These are phyloP conservation scores for Pterocles burchelli DNA, from an alignment of 2,113 vertebrate genomes.

Conservation along the genomic window DNA sequence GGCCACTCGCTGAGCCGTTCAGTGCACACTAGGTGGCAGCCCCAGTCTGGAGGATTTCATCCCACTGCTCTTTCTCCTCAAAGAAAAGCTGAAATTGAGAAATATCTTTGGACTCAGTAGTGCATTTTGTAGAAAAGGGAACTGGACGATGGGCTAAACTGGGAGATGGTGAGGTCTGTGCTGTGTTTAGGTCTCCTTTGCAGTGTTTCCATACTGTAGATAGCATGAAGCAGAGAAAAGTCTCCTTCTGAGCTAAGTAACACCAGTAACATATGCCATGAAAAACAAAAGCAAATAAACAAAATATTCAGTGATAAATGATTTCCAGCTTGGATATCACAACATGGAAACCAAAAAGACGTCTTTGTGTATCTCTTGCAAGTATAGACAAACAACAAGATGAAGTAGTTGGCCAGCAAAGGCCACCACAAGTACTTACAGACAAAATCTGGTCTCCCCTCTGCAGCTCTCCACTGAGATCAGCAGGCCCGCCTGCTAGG, in stretches of 20 bases:
- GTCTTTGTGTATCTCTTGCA: background rate
- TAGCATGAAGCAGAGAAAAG: background rate
- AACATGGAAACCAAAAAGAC: accelerated
- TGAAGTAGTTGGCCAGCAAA: background rate
- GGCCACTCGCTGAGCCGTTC: background rate
- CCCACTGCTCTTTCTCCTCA: background rate
- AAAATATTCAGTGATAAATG: background rate
- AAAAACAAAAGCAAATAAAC: background rate
- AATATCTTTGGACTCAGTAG: background rate
- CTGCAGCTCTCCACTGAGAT: conserved; percentile 93
- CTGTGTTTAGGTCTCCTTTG: background rate
- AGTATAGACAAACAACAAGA: background rate
- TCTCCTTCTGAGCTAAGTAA: background rate
- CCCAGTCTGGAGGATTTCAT: background rate
- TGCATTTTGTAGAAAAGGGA: background rate
- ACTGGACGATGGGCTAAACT: background rate
- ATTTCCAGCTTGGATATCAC: background rate
- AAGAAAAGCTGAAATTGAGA: background rate
- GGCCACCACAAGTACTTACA: conserved; percentile 76
- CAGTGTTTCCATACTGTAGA: accelerated
- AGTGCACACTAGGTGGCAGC: conserved; percentile 67
- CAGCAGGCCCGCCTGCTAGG: conserved; percentile 93
- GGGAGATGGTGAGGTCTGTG: background rate
- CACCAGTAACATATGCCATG: background rate
- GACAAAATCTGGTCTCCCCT: conserved; percentile 95